Base-by-base conservation (phyloP, 2,888 invertebrate genomes). In the Perithous albicinctus region DNA sequence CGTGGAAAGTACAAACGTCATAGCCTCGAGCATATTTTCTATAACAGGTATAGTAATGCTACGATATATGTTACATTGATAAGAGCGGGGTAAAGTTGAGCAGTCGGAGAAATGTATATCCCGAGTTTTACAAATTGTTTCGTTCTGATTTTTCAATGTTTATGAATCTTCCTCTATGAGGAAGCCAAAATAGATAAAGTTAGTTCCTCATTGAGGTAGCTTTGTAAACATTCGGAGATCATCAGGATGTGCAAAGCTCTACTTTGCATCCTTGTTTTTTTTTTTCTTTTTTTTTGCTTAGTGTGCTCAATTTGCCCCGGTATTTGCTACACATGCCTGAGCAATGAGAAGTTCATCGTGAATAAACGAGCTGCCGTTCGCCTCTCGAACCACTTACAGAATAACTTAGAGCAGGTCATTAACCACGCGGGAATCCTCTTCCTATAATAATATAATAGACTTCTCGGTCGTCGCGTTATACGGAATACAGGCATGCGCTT, bases 381-480 rank as follows among this genome's bases (percentile, higher is more conserved):
- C n/a, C 7, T 12, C 15, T 7, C 26, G 8, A 59, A 29, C 54
- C 41, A 43, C 56, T 43, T 41, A 26, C 59, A n/a, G 59, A 70
- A 59, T 59, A 59, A 72, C 43, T 72, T 20, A 43, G 12, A 56
- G 35, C 64, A 51, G 59, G 64, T 80, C 80, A 80, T 80, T 80
- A 76, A 76, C 75, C 54, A 46, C 72, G 48, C 12, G 15, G 18
- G 43, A 26, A 43, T 72, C 15, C 43, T 18, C 29, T 59, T 46
- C 41, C 43, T 46, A 72, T 43, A 18, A 72, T 72, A 59, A 72
- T 59, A 32, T 70, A 59, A 59, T 59, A 59, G 70, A 72, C 26
- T 72, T 32, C 43, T 6, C 38, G 41, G 29, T 64, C 48, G 20
- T 43, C 29, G n/a, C 46, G 26, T 64, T 43, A 29, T 38, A 61